Conservation (phyloP, 2,888 invertebrate genomes). For the Microplitis deprimator region DNA sequence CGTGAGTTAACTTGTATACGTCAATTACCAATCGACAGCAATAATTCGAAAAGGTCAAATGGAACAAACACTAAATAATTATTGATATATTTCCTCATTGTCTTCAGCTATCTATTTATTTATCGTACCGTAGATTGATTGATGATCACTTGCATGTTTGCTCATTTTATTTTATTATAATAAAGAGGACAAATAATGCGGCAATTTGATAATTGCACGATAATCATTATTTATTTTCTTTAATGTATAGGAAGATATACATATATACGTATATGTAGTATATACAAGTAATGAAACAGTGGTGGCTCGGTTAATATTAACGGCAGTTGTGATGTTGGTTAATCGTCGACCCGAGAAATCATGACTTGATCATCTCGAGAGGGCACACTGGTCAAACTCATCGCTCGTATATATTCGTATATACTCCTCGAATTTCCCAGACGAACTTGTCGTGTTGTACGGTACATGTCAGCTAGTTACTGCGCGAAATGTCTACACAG, state of each 20-base stretch:
- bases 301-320: neutral
- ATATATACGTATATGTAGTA: neutral
- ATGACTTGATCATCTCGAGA: neutral
- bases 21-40: constrained; percentile 17
- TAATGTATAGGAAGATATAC: too few species aligned
- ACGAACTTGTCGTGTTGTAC: neutral
- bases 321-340: neutral
- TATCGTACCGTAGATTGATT: constrained; percentile 2
- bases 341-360: neutral
- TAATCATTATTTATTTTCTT: constrained; percentile 8
- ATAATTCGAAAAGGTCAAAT: constrained; percentile 34
- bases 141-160: neutral
- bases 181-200: constrained; percentile 22
- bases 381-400: neutral
- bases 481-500: neutral
- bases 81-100: constrained; percentile 30
- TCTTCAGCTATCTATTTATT: constrained; percentile 3
- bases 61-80: constrained; percentile 28
- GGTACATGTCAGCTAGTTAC: neutral
- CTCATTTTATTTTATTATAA: neutral
- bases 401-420: neutral
- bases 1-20: constrained; percentile 3
- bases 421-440: neutral
- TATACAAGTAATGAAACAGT: too few species aligned
- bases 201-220: constrained; percentile 20